A percentile compares a stretch with the other conserved stretches of the same genome.
phyloP scores from a whole-genome alignment of 2,888 invertebrate genomes.

The Morinoia aosen region DNA sequence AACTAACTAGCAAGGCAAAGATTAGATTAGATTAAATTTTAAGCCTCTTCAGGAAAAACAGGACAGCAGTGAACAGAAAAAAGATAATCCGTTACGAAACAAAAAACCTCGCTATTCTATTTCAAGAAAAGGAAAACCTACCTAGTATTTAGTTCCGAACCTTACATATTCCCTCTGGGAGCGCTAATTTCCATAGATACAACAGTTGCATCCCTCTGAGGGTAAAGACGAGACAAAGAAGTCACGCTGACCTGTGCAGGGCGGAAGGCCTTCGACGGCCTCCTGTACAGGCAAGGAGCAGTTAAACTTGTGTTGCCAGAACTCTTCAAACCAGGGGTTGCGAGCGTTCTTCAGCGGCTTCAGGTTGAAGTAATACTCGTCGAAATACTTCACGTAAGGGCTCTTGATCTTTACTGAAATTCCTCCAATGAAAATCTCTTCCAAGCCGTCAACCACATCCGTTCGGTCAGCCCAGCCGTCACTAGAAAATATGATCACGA shows the following conservation, averaged over 20 bases:
- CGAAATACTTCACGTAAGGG: conserved; percentile 78
- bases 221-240: not conserved
- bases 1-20: too few species aligned
- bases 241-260: conserved; percentile 42
- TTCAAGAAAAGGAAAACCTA: too few species aligned
- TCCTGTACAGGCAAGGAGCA: conserved; percentile 73
- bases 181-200: too few species aligned
- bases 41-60: too few species aligned
- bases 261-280: not conserved
- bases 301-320: conserved; percentile 82
- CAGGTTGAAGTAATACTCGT: conserved; percentile 79
- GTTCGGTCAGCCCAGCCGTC: conserved; percentile 84
- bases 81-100: too few species aligned
- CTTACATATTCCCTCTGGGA: too few species aligned
- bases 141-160: too few species aligned
- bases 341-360: conserved; percentile 78
- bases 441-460: conserved; percentile 81
- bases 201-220: too few species aligned
- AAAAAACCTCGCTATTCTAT: too few species aligned
- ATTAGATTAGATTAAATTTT: too few species aligned
- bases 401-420: conserved; percentile 84
- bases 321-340: conserved; percentile 83
- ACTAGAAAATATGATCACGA: conserved; percentile 72
- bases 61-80: too few species aligned
- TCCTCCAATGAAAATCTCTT: conserved; percentile 79